Base-by-base conservation (phyloP, 2,888 invertebrate genomes). In the Andrena dorsata region DNA sequence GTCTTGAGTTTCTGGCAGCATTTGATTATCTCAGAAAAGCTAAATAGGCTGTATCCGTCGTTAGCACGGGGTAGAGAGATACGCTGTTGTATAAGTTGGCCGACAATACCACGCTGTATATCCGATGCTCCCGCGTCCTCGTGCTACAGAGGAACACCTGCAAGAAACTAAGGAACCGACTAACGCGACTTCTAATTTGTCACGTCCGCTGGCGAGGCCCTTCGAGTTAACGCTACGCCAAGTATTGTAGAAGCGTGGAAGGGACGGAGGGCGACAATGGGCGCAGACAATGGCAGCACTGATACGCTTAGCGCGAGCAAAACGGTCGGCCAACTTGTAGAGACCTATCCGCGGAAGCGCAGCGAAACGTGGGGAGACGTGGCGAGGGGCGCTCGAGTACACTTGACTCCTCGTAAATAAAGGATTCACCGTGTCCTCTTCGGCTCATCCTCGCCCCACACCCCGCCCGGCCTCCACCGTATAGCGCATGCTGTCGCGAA, bases 371-470 rank as follows among this genome's bases (percentile, higher is more conserved):
- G 30, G 61, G 61, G 68, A 74, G 63, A 72, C 75, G 73, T 53
- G 30, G 51, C 63, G 66, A 16, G 41, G 41, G 41, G 16, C 4
- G 41, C 41, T 41, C 41, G 41, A 69, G 76, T 61, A 79, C 80
- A 80, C 85, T 84, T 76, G 70, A 76, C 83, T 80, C 84, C 74
- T 82, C 78, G 84, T 89, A 89, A 89, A 89, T 88, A 88, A 87
- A 83, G 82, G 78, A 84, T 70, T 72, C 70, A 58, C 47, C 80
- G 10, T 56, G 56, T 58, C 23, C 73, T 16, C 60, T 47, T 23
- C 23, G 8, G 23, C 56, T 65, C 16, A 30, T 64, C 56, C 58
- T 64, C 53, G 28, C 58, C 30, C 49, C 23, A 28, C 23, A 30
- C 30, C 41, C 49, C 32, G 35, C 56, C 35, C 26, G 10, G 41